Evolutionary conservation across 2,113 vertebrate genomes (phyloP), one percentile per base, ranked within the genome.

Genomic region (Dipodomys ordii): DNA sequence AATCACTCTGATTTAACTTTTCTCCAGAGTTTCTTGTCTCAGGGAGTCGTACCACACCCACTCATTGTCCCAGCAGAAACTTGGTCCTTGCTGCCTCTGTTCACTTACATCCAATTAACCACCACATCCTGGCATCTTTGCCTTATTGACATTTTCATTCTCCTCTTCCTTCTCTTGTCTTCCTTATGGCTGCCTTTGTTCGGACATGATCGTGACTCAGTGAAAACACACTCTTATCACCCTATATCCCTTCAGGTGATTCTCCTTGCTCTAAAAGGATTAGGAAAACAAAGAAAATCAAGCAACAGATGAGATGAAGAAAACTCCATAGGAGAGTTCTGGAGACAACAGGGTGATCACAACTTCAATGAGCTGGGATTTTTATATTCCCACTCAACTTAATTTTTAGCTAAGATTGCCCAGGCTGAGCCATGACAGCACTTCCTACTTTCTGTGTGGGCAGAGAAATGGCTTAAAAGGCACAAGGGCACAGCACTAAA

Each of bases 1-100:
- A 91, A 92, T 83, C 62, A 85, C 6, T 77, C 23, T 78, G 81
- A 67, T 62, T 35, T n/a, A 73, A 73, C 27, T 46, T 19, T 88
- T 86, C 27, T 53, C 68, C 3, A 19, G 25, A 2, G 22, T 44
- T 87, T 62, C 91, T 88, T 67, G 0, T 53, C 44, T 74, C 11
- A 39, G 32, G 39, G 28, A 87, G 32, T 35, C 7, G 4, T 11
- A 93, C 30, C 30, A n/a, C 22, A 67, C 62, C 62, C 13, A 32
- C 27, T 5, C 60, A 77, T 7, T 27, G 30, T 64, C 49, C 32
- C 85, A 71, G n/a, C 4, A 83, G 83, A 84, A 12, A 22, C 39
- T 72, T 22, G 30, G 28, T 57, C 77, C 35, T 82, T 85, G 11
- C 27, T 84, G 32, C 39, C 53, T 87, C 67, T 69, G 39, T 84